A percentile compares a stretch with the other conserved stretches of the same genome.
Evolutionary conservation across 2,113 vertebrate species (phyloP).

Genomic region (Calidris pygmaea): DNA sequence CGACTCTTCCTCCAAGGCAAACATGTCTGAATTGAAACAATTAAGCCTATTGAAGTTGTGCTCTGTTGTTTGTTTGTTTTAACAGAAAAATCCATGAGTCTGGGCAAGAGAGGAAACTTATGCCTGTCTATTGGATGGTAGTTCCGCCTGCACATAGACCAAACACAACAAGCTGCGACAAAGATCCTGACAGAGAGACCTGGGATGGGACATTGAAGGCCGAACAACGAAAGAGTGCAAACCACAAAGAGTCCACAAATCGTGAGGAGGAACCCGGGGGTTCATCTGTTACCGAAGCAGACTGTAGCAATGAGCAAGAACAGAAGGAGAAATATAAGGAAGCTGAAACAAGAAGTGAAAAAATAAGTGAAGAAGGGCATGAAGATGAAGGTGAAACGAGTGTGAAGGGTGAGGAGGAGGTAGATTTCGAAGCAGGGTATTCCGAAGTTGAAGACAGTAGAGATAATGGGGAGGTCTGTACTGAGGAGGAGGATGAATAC

Average conservation of each 20-base stretch:
- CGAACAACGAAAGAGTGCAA: neutral
- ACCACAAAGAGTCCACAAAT: neutral
- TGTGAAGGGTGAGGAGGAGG: conserved; percentile 6
- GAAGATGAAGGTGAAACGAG: neutral
- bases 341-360: neutral
- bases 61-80: neutral
- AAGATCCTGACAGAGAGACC: neutral
- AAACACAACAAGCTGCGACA: neutral
- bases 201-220: neutral
- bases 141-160: neutral
- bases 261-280: neutral
- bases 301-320: neutral
- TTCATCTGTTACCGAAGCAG: neutral
- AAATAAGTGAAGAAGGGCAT: neutral
- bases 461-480: neutral
- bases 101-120: conserved; percentile 26
- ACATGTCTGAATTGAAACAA: neutral
- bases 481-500: neutral
- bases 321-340: neutral
- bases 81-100: conserved; percentile 68
- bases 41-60: neutral
- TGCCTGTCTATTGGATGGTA: conserved; percentile 55
- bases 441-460: neutral
- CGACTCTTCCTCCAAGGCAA: neutral
- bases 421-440: neutral